Base-by-base conservation (phyloP, 1,140 invertebrate genomes). In the Steinernema feltiae region DNA sequence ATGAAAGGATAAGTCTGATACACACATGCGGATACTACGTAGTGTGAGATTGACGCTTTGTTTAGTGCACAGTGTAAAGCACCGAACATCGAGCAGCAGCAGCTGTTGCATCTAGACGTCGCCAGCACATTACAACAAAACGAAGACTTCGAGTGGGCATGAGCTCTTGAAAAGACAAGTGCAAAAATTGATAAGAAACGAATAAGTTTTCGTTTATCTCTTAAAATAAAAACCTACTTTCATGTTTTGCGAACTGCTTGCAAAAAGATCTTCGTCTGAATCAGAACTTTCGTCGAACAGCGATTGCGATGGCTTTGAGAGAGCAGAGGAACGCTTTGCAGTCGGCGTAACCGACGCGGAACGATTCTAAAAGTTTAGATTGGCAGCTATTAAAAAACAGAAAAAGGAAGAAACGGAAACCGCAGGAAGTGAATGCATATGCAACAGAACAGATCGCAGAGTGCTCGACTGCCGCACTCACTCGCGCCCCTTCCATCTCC, bases 401-500 rank as follows among this genome's bases (percentile, higher is more conserved):
- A 7, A 7, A 27, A 7, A n/a, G 41, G n/a, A 46, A 12, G n/a
- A 46, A 46, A 46, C 7, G n/a, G n/a, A 63, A 27, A 63, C 53
- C 53, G 53, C 53, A 63, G 24, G 24, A 63, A 63, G 12, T 27
- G 53, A 15, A 21, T 21, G 24, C 7, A 63, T 63, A 7, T n/a
- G 15, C 24, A 27, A 21, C 15, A 63, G 53, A 3, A 21, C 53
- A 63, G 24, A 7, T 15, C 15, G 24, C 7, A 7, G 53, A 15
- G 24, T 15, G 15, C 24, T 3, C 24, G 24, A 27, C 2, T 63
- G 12, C 53, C 53, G 53, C 24, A 7, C 53, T 15, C 53, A 63
- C 15, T 63, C n/a, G n/a, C n/a, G n/a, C n/a, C n/a, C n/a, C 53
- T 27, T 63, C 53, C 53, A 63, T 63, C 53, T 63, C 53, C 53